Percentiles rank a stretch among this genome's conserved stretches.
Conservation (phyloP, 2,888 invertebrate species). For the Ptilodon capucinus region DNA sequence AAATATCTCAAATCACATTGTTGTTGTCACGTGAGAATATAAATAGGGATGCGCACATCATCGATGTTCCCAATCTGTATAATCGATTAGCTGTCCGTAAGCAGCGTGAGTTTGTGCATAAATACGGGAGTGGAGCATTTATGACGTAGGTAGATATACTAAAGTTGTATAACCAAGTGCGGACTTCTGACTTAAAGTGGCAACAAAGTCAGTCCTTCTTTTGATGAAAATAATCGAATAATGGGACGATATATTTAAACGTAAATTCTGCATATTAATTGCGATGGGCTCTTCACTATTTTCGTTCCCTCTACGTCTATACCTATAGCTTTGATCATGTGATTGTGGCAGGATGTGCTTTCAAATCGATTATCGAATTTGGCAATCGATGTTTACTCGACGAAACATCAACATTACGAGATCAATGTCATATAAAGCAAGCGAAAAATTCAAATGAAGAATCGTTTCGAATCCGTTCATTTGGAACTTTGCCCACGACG, state of each 20-base stretch:
- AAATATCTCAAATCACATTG: slow-evolving; percentile 17
- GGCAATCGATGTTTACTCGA: not conserved
- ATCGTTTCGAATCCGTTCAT: not conserved
- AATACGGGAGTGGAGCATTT: not conserved
- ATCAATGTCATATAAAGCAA: not conserved
- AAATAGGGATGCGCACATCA: not conserved
- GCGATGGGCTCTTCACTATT: too few species aligned
- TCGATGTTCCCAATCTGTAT: not conserved
- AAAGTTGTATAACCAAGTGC: too few species aligned
- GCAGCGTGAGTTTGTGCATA: not conserved
- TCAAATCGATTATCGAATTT: not conserved
- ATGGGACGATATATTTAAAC: too few species aligned
- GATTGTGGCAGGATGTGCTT: not conserved
- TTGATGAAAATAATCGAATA: too few species aligned
- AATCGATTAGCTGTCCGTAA: not conserved
- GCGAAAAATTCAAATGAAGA: too few species aligned
- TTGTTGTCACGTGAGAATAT: slow-evolving; percentile 6
- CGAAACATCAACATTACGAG: not conserved
- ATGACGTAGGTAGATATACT: not conserved
- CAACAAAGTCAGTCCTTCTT: too few species aligned
- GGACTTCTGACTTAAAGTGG: too few species aligned
- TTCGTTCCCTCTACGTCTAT: too few species aligned
- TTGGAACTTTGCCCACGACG: not conserved
- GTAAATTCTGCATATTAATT: too few species aligned
- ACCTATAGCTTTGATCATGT: not conserved